phyloP scores from a whole-genome alignment of 1,140 invertebrate genomes.

The Pseudobourletiella spinata region DNA sequence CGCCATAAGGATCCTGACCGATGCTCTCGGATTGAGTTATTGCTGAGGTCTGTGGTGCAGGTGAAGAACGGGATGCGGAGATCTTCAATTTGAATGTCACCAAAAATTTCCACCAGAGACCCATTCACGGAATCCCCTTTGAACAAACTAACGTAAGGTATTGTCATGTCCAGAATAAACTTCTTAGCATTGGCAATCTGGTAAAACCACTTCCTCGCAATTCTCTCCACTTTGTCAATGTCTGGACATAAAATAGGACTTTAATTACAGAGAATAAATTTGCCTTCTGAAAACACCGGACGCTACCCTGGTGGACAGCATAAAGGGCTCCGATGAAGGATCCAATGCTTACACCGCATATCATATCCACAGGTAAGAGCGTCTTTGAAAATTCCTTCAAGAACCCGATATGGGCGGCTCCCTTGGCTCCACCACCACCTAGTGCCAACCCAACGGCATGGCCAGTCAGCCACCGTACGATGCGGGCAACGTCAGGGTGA shows the following conservation, averaged over 20 bases:
- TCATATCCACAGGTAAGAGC: conserved; percentile 16
- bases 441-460: conserved; percentile 14
- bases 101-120: conserved; percentile 4
- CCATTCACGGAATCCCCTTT: conserved; percentile 13
- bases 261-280: not conserved
- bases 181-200: not conserved
- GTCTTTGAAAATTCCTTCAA: not conserved
- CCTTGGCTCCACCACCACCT: conserved; percentile 26
- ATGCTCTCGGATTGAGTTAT: conserved; percentile 8
- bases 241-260: not conserved
- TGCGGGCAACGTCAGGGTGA: conserved; percentile 13
- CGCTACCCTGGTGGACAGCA: conserved; percentile 5
- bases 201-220: not conserved
- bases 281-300: not conserved
- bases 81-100: conserved; percentile 27
- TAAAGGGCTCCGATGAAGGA: conserved; percentile 15
- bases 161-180: not conserved
- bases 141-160: conserved; percentile 4
- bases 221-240: not conserved
- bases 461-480: conserved; percentile 15
- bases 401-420: conserved; percentile 14
- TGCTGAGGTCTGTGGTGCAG: conserved; percentile 18
- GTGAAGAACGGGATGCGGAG: conserved; percentile 15
- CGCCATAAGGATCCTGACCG: conserved; percentile 2
- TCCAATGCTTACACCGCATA: conserved; percentile 24